phyloP scores from a whole-genome alignment of 1,140 invertebrate genomes.

The Marisa cornuarietis region DNA sequence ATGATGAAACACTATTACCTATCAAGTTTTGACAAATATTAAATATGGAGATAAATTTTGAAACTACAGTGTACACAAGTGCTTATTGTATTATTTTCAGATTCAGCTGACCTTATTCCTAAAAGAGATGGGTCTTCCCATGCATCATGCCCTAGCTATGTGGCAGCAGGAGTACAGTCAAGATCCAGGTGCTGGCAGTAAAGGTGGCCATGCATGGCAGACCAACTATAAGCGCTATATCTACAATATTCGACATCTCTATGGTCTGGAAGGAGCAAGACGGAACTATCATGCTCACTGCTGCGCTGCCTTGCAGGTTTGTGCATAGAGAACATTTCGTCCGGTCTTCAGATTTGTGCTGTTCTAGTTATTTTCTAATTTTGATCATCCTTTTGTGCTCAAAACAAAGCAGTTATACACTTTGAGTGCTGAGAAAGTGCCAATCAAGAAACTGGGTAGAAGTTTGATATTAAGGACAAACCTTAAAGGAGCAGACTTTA shows the following conservation, averaged over 20 bases:
- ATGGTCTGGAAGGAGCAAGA: slow-evolving; percentile 76
- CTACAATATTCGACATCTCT: slow-evolving; percentile 78
- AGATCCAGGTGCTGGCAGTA: slow-evolving; percentile 57
- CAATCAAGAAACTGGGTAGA: too few relatives aligned
- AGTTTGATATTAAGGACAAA: too few relatives aligned
- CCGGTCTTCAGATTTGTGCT: too few relatives aligned
- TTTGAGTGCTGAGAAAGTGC: too few relatives aligned
- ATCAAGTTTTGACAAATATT: neutral
- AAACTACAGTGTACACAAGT: slow-evolving; percentile 18
- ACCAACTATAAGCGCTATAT: slow-evolving; percentile 73
- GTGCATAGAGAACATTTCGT: neutral
- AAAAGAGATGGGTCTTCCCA: slow-evolving; percentile 76
- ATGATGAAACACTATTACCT: neutral
- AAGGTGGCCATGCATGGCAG: slow-evolving; percentile 75
- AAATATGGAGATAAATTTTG: neutral
- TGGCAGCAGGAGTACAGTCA: slow-evolving; percentile 76
- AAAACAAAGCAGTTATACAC: too few relatives aligned
- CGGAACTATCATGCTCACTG: slow-evolving; percentile 72
- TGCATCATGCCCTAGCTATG: slow-evolving; percentile 74
- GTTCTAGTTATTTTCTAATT: too few relatives aligned
- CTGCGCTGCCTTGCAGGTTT: slow-evolving; percentile 69
- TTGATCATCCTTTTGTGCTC: too few relatives aligned
- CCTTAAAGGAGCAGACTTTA: too few relatives aligned
- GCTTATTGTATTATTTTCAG: slow-evolving; percentile 33
- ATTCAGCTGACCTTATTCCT: slow-evolving; percentile 77